phyloP scores from a whole-genome alignment of 1,140 invertebrate genomes.

The Cotesia chilonis region DNA sequence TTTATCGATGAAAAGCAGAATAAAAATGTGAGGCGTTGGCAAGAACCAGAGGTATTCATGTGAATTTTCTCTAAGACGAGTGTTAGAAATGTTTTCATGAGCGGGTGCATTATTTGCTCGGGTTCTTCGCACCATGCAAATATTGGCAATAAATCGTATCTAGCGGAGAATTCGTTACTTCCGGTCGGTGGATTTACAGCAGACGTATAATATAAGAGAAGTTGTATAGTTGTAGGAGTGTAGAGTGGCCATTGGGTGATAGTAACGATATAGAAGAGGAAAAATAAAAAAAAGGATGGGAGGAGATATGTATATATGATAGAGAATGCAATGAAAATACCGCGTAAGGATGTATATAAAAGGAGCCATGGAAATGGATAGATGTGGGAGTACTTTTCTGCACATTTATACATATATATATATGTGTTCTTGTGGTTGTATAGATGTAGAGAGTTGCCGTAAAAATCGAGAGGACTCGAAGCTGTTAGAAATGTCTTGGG shows the following conservation, averaged over 20 bases:
- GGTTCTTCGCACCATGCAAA: slow-evolving; percentile 59
- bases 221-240: too few species aligned
- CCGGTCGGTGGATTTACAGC: slow-evolving; percentile 51
- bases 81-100: slow-evolving; percentile 42
- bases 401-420: slow-evolving; percentile 6
- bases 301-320: not conserved
- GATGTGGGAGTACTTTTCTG: not conserved
- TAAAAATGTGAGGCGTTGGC: not conserved
- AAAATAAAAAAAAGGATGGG: not conserved
- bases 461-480: slow-evolving; percentile 37
- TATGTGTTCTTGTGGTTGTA: slow-evolving; percentile 16
- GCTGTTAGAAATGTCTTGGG: slow-evolving; percentile 30
- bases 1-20: not conserved
- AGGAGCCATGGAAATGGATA: not conserved
- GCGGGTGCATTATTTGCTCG: slow-evolving; percentile 43
- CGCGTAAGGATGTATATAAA: not conserved
- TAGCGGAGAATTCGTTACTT: slow-evolving; percentile 61
- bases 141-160: slow-evolving; percentile 60
- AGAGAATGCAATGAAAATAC: slow-evolving; percentile 25
- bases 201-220: slow-evolving; percentile 32
- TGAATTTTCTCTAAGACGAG: not conserved
- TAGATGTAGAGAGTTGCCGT: slow-evolving; percentile 39
- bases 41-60: not conserved
- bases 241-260: too few species aligned
- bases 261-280: too few species aligned